phyloP scores from a whole-genome alignment of 2,888 invertebrate genomes.

The Acanthosepion esculentum region DNA sequence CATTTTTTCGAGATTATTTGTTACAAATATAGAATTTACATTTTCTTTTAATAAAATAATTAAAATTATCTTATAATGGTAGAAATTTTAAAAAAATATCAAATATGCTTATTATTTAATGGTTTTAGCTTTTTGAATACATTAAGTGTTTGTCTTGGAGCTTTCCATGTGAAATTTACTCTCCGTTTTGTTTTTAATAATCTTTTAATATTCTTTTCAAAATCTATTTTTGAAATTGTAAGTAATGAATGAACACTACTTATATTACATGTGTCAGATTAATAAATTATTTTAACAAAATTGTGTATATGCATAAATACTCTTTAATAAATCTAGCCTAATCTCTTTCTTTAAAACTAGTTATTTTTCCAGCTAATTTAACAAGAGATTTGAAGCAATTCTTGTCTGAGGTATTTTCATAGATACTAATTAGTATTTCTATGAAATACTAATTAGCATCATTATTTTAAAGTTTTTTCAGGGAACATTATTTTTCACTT shows the following conservation, averaged over 20 bases:
- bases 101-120: background rate
- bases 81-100: background rate
- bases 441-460: background rate
- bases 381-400: too few relatives aligned
- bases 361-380: too few relatives aligned
- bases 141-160: background rate
- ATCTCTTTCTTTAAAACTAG: too few relatives aligned
- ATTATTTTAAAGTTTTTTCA: background rate
- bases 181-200: background rate
- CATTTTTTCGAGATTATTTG: background rate
- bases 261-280: background rate
- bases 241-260: background rate
- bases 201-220: background rate
- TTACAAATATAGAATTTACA: background rate
- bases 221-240: background rate
- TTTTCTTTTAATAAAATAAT: background rate
- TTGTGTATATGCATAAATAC: too few relatives aligned
- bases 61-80: background rate
- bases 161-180: too few relatives aligned
- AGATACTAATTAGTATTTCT: too few relatives aligned
- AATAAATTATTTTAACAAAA: background rate
- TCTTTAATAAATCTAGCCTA: too few relatives aligned
- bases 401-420: background rate
- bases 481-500: background rate
- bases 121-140: background rate